Conservation (phyloP, 2,888 invertebrate species). For the Pseudeuparius sepicola region DNA sequence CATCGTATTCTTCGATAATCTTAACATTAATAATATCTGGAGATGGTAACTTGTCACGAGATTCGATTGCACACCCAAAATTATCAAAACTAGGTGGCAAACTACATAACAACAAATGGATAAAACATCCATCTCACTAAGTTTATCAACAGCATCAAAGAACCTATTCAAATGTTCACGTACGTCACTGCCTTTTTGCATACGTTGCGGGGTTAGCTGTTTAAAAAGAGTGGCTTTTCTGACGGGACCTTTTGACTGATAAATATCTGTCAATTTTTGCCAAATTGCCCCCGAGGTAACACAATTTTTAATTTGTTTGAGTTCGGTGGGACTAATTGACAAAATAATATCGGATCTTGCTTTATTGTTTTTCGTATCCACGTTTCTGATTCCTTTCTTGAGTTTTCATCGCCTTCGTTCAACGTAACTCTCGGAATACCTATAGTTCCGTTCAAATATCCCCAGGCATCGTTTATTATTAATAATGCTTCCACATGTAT, state of each 20-base stretch:
- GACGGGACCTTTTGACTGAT: conserved; percentile 26
- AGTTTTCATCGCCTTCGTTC: neutral
- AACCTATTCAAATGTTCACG: conserved; percentile 29
- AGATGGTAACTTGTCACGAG: conserved; percentile 16
- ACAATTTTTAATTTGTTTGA: conserved; percentile 30
- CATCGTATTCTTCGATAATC: conserved; percentile 28
- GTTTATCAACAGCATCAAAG: conserved; percentile 32
- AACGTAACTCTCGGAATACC: neutral
- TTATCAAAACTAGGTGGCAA: conserved; percentile 30
- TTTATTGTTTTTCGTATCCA: conserved; percentile 17
- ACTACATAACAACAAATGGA: conserved; percentile 32
- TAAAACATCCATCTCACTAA: conserved; percentile 30
- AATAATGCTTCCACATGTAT: conserved; percentile 21
- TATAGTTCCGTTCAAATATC: conserved; percentile 16
- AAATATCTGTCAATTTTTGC: conserved; percentile 31
- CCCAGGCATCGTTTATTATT: conserved; percentile 19
- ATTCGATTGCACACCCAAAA: conserved; percentile 31
- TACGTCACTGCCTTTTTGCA: conserved; percentile 3
- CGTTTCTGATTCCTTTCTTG: neutral
- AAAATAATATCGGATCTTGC: conserved; percentile 24
- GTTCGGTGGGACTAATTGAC: conserved; percentile 25
- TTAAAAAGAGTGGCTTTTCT: conserved; percentile 33
- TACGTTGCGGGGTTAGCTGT: conserved; percentile 27
- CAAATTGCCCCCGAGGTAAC: conserved; percentile 31
- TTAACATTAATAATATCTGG: conserved; percentile 24